phyloP scores from a whole-genome alignment of 1,140 invertebrate species.

The Drosophila mojavensis region DNA sequence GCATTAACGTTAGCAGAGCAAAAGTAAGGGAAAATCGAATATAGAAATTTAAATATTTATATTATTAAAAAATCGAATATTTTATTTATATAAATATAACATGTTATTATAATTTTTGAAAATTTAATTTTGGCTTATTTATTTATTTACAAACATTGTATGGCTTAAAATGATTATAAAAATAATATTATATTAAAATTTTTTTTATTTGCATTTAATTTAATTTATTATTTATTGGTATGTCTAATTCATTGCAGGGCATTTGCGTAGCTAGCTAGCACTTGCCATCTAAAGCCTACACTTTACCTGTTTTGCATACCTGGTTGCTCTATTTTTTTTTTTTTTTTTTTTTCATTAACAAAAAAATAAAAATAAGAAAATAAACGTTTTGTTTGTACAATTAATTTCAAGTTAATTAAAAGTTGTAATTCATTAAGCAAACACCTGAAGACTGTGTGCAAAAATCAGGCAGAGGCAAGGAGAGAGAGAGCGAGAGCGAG shows the following conservation, averaged over 20 bases:
- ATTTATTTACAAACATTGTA: too few species aligned
- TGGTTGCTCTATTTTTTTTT: slow-evolving; percentile 5
- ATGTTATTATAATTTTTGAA: too few species aligned
- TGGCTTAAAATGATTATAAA: too few species aligned
- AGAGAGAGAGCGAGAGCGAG: neutral
- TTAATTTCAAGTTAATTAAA: slow-evolving; percentile 37
- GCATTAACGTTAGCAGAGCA: neutral
- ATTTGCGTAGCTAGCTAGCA: too few species aligned
- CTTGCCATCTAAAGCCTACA: neutral
- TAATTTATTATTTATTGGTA: too few species aligned
- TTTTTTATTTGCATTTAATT: too few species aligned
- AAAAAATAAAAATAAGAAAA: slow-evolving; percentile 10
- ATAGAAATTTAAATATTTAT: neutral
- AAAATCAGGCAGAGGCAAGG: neutral
- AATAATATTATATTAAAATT: too few species aligned
- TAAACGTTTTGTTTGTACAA: slow-evolving; percentile 22
- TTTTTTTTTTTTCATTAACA: slow-evolving; percentile 10
- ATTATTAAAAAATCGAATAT: neutral
- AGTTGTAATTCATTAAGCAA: slow-evolving; percentile 19
- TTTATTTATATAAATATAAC: neutral
- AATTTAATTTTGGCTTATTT: too few species aligned
- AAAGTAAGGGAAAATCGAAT: neutral
- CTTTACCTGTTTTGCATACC: neutral
- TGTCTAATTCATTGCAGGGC: too few species aligned
- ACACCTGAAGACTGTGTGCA: neutral